A percentile compares a stretch with the other conserved stretches of the same genome.
These are phyloP conservation scores for Burhinus bistriatus DNA, from an alignment of 2,113 vertebrate genomes.

Conservation along the genomic window DNA sequence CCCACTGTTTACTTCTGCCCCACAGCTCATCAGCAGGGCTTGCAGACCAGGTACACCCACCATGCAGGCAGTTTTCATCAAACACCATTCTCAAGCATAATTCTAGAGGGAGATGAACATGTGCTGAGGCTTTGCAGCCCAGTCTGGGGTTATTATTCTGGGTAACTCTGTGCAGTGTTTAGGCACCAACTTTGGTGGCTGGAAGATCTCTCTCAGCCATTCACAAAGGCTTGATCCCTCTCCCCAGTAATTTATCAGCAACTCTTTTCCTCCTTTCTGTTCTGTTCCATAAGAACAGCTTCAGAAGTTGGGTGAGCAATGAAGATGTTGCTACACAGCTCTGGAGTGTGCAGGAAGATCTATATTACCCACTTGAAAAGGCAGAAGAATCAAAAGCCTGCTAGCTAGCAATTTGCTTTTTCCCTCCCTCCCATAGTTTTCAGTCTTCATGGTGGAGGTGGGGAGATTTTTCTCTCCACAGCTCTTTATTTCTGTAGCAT, in stretches of 20 bases:
- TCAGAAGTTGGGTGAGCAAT: background rate
- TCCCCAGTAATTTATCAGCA: background rate
- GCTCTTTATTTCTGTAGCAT: background rate
- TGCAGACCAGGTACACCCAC: background rate
- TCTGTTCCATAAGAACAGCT: background rate
- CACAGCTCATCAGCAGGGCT: background rate
- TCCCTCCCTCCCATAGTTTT: background rate
- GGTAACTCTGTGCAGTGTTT: background rate
- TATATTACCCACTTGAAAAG: background rate
- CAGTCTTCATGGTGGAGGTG: background rate
- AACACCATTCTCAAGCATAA: background rate
- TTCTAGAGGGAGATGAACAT: background rate
- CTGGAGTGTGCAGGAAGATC: background rate
- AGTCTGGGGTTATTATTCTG: background rate
- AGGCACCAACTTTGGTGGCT: background rate
- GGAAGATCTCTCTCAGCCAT: background rate
- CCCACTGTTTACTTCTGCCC: fast-evolving
- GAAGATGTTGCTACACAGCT: background rate
- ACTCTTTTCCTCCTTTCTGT: background rate
- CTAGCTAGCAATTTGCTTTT: background rate
- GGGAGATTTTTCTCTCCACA: background rate
- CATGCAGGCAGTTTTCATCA: background rate
- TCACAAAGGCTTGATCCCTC: background rate
- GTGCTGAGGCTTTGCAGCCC: background rate
- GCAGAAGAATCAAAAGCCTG: background rate